Evolutionary conservation across 2,888 invertebrate species (phyloP).

Genomic region (Pristionchus japonicus): DNA sequence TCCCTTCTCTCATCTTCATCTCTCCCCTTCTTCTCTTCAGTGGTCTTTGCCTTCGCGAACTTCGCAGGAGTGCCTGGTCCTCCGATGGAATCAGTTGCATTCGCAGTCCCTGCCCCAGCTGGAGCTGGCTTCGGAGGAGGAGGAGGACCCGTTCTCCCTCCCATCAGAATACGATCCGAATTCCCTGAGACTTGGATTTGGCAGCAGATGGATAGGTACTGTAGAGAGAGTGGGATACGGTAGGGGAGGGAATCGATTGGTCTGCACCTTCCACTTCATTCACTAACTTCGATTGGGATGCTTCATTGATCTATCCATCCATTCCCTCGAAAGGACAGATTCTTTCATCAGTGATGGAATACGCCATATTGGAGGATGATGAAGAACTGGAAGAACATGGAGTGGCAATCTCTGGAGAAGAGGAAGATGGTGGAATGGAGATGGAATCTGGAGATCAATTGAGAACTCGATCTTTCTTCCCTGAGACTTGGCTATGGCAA

Average conservation of each 20-base stretch:
- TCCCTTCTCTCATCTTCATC: background rate
- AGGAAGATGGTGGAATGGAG: background rate
- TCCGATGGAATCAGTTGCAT: background rate
- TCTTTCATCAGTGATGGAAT: background rate
- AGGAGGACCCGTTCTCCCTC: slow-evolving; percentile 1
- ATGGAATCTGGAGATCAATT: background rate
- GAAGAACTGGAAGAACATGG: background rate
- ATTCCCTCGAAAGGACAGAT: background rate
- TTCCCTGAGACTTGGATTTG: slow-evolving; percentile 67
- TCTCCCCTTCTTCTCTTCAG: background rate
- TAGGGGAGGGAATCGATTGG: background rate
- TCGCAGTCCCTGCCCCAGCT: background rate
- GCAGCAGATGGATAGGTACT: slow-evolving; percentile 11
- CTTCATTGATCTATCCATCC: background rate
- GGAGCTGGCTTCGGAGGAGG: slow-evolving; percentile 1
- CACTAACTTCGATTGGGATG: background rate
- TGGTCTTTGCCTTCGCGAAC: slow-evolving; percentile 1
- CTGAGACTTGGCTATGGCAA: slow-evolving; percentile 53
- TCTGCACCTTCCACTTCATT: background rate
- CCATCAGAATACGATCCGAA: slow-evolving; percentile 49
- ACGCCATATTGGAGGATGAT: background rate
- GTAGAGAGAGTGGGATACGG: background rate
- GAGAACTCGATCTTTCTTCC: slow-evolving; percentile 46
- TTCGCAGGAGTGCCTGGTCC: slow-evolving; percentile 1
- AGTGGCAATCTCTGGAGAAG: background rate